These are phyloP conservation scores for Tragulus kanchil DNA, from an alignment of 2,113 vertebrate genomes.

Conservation along the genomic window DNA sequence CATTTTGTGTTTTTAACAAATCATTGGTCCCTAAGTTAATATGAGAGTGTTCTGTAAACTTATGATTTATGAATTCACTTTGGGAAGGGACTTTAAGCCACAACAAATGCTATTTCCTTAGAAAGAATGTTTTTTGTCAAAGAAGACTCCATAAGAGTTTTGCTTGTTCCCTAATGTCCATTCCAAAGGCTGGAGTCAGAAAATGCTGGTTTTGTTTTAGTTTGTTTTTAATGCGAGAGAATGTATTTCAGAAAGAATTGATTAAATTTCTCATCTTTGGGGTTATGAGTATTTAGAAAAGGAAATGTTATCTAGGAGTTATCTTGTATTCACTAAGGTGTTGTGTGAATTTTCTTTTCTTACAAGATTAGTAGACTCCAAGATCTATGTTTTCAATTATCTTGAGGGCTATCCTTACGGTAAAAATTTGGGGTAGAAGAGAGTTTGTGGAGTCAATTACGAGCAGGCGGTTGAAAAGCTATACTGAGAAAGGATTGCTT, in stretches of 20 bases:
- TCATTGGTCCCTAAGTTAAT: neutral
- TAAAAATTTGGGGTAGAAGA: neutral
- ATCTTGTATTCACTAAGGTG: neutral
- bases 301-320: neutral
- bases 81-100: neutral
- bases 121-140: neutral
- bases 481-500: neutral
- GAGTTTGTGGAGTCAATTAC: neutral
- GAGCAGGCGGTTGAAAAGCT: neutral
- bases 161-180: neutral
- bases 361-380: neutral
- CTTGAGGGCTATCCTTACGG: neutral
- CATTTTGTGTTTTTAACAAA: neutral
- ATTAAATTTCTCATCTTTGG: slow-evolving; percentile 10
- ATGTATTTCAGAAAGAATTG: slow-evolving; percentile 25
- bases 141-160: neutral
- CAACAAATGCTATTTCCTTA: neutral
- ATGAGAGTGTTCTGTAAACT: neutral
- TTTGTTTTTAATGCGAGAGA: neutral
- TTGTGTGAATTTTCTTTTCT: neutral
- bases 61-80: neutral
- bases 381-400: neutral
- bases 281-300: slow-evolving; percentile 42
- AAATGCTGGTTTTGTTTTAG: neutral
- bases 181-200: neutral